Evolutionary conservation across 1,140 invertebrate genomes (phyloP), one percentile per base, ranked within the genome.

Genomic region (Diorhabda sublineata): DNA sequence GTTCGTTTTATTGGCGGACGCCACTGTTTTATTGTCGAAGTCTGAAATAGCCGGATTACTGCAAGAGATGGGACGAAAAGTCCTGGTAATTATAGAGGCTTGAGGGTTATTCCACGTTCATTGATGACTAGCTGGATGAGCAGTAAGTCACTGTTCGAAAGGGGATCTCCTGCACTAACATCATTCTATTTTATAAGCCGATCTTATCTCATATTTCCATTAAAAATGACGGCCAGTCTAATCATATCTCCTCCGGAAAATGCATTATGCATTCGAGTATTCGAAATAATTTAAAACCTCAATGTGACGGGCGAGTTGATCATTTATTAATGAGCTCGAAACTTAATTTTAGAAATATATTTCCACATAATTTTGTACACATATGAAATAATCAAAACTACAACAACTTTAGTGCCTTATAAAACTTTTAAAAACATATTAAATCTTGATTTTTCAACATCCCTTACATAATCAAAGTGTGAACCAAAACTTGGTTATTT

Each of bases 21-120:
- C 70, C 61, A 11, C 61, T 67, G 65, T 9, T 41, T 56, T 56
- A 60, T 63, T 26, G 61, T 52, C 58, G 72, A 70, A 64, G 69
- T 45, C 45, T 71, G 59, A 77, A 77, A 77, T 76, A 71, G 73
- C 71, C 65, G 75, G 76, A 78, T 79, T 78, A 79, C 68, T 66
- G 9, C 44, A 67, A 69, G 70, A 68, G 69, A 69, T 68, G 68
- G 44, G 64, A 69, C 71, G 73, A 72, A 73, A 73, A 77, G 76
- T 73, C 71, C 73, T 68, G 79, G 77, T 79, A 80, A 80, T 80
- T 80, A 79, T 77, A 73, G 68, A 70, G 73, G 63, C 74, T 74
- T 59, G 74, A 73, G 74, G 74, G 75, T 71, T 77, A 77, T 77
- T 78, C 75, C 72, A 75, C 74, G 75, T 75, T 75, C 74, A 78